Evolutionary conservation across 1,140 invertebrate genomes (phyloP), one percentile per base, ranked within the genome.

Genomic region (Medauroidea extradentata): DNA sequence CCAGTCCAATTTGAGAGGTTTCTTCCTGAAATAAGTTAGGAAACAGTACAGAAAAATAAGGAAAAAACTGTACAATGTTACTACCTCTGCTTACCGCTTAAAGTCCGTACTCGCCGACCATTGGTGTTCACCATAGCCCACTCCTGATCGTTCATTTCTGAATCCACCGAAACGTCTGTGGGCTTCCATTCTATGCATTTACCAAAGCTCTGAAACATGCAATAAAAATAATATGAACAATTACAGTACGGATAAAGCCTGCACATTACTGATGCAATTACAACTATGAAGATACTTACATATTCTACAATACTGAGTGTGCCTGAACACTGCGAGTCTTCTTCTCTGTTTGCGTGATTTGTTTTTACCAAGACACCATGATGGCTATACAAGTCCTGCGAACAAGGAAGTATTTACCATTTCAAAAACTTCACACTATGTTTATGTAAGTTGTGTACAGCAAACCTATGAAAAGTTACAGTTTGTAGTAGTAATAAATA

Each of bases 141-240:
- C 72, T 91, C 88, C 65, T 87, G 84, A 71, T 90, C 88, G 68
- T 88, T 85, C 43, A 83, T 83, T 64, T 89, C 87, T 7, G 84
- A 84, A 62, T 88, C 87, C 43, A 89, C 82, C 41, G 85, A 81
- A 50, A 86, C 80, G 68, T 87, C 88, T 60, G 83, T 84, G 3
- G 87, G 87, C 69, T 85, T 85, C 90, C 90, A 93, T 74, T 91
- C 89, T 38, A 93, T 82, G 43, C 79, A 86, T 63, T 76, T 79
- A 11, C 75, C 79, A 64, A 73, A 75, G 70, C 66, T 77, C 79
- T 46, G 23, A 7, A 46, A 46, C 43, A 19, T 46, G 2, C 2
- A 19, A 2, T 18, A 46, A 23, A 46, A 46, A 19, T 46, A 19
- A 4, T 8, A 46, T 19, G 18, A 46, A 46, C 4, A 4, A 46